Evolutionary conservation across 2,797 vertebrate species (phyloP).

Genomic region (Pantherophis alleghaniensis): DNA sequence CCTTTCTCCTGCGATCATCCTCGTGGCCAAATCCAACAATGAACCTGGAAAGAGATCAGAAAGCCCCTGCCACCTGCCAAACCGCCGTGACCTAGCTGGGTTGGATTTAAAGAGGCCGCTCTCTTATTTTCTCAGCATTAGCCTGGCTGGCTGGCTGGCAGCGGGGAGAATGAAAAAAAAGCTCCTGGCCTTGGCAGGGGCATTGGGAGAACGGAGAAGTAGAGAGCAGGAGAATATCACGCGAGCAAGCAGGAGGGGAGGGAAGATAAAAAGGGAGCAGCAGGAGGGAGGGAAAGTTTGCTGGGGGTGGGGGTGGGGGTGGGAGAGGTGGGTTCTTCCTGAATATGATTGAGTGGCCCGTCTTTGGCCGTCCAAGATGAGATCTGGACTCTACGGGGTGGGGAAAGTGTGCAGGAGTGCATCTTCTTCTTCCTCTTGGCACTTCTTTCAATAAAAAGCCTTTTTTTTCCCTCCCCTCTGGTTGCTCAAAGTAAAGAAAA

Average conservation of each 20-base stretch:
- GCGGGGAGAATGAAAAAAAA: background rate
- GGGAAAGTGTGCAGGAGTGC: background rate
- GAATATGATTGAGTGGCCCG: background rate
- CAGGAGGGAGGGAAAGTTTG: background rate
- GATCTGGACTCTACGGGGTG: background rate
- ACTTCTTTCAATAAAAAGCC: background rate
- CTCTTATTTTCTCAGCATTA: background rate
- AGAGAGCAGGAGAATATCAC: background rate
- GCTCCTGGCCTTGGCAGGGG: background rate
- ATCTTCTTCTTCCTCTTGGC: background rate
- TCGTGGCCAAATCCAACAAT: slow-evolving; percentile 31
- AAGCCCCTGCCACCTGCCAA: slow-evolving; percentile 28
- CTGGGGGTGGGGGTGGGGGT: too few relatives aligned
- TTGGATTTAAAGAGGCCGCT: background rate
- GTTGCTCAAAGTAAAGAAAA: background rate
- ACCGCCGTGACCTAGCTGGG: background rate
- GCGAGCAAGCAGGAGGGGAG: background rate
- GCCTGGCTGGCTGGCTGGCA: background rate
- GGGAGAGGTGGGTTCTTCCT: background rate
- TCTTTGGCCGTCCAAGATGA: background rate
- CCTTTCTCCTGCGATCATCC: background rate
- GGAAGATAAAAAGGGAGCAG: background rate
- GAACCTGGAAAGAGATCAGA: slow-evolving; percentile 30
- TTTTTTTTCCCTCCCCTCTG: accelerated
- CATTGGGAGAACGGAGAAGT: background rate